These are phyloP conservation scores for Ophiothrix spiculata DNA, from an alignment of 35 echinoderm and acorn worm genomes.

Conservation along the genomic window DNA sequence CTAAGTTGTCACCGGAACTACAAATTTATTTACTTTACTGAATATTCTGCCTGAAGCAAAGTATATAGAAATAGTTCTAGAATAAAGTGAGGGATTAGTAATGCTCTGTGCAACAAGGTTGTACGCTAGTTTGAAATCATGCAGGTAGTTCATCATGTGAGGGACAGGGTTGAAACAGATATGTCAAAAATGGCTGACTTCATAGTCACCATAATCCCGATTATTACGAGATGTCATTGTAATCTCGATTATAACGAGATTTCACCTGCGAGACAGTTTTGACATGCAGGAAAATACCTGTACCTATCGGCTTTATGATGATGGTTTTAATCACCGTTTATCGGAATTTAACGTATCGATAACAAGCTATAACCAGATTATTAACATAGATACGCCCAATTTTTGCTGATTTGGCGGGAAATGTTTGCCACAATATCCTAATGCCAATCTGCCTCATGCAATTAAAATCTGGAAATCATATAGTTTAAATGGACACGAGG, in stretches of 20 bases:
- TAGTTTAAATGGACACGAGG: neutral
- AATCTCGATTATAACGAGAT: neutral
- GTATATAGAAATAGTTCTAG: neutral
- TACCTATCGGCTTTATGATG: neutral
- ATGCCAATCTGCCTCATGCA: neutral
- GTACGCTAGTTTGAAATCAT: neutral
- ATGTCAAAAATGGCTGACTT: neutral
- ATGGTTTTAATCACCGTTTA: neutral
- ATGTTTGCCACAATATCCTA: slow-evolving; percentile 15
- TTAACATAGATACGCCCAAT: neutral
- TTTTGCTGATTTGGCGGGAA: neutral
- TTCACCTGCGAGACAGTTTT: neutral
- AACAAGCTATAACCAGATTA: neutral
- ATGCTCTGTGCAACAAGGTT: neutral
- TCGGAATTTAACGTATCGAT: neutral
- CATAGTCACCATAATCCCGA: neutral
- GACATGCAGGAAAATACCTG: neutral
- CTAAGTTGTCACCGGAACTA: slow-evolving; percentile 6
- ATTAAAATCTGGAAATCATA: slow-evolving; percentile 6
- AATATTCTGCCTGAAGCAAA: neutral
- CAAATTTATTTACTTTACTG: slow-evolving; percentile 9
- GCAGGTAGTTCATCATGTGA: slow-evolving; percentile 11
- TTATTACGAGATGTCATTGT: neutral
- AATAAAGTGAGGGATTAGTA: slow-evolving; percentile 6
- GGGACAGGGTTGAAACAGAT: neutral